Conservation (phyloP, 2,797 vertebrate genomes). For the Ciconia nigra region DNA sequence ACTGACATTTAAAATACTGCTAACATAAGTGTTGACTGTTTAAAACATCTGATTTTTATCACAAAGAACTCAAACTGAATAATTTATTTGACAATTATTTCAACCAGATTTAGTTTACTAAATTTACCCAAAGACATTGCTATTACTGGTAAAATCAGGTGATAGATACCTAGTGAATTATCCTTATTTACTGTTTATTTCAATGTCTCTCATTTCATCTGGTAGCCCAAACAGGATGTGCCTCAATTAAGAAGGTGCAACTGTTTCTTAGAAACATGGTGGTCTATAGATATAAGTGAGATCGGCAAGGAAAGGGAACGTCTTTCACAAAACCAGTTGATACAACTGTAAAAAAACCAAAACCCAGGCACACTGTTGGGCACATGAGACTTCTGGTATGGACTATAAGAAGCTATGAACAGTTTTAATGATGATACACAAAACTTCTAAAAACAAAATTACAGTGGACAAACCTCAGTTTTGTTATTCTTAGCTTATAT, state of each 20-base stretch:
- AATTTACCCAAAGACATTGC: not conserved
- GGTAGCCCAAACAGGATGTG: not conserved
- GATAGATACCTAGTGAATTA: not conserved
- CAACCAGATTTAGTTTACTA: not conserved
- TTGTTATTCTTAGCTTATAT: not conserved
- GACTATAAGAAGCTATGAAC: not conserved
- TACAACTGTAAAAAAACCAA: not conserved
- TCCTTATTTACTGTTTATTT: not conserved
- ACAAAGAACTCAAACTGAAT: not conserved
- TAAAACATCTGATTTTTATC: not conserved
- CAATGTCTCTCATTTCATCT: not conserved
- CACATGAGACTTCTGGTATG: not conserved
- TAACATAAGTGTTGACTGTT: not conserved
- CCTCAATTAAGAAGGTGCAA: not conserved
- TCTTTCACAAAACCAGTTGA: not conserved
- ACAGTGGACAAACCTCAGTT: not conserved
- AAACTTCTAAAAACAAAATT: not conserved
- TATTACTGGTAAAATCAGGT: not conserved
- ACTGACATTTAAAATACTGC: not conserved
- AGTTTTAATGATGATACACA: not conserved
- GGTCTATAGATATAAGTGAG: not conserved
- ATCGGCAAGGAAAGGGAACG: not conserved
- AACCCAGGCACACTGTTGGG: not conserved
- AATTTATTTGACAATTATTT: not conserved
- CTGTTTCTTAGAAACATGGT: not conserved